Percentiles rank a stretch among this genome's conserved stretches.
Evolutionary conservation across 2,113 vertebrate genomes (phyloP).

Genomic region (Coturnix japonica): DNA sequence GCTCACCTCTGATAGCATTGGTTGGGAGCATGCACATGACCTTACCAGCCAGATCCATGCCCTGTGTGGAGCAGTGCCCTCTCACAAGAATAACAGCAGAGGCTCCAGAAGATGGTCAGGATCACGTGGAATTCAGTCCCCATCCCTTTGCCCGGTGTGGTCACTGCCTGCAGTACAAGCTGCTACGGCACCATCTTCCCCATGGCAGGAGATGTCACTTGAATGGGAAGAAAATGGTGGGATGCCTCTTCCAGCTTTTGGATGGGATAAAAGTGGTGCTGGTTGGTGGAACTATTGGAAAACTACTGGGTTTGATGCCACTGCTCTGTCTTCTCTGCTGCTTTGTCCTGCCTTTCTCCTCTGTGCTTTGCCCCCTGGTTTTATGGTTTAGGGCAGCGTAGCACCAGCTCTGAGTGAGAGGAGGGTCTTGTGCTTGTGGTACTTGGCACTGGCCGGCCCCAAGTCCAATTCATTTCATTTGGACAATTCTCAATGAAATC

Average conservation of each 20-base stretch:
- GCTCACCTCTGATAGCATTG: background rate
- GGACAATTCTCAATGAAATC: fast-evolving
- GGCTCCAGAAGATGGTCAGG: background rate
- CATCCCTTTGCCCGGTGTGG: background rate
- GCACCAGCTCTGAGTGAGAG: background rate
- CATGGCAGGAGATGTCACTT: background rate
- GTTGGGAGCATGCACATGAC: background rate
- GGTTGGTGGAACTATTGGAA: background rate
- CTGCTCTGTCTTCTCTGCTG: background rate
- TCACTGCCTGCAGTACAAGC: background rate
- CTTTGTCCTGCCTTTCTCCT: no score
- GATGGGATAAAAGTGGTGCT: background rate
- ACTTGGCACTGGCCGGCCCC: background rate
- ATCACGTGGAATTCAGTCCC: background rate
- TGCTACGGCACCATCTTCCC: background rate
- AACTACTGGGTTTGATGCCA: no score
- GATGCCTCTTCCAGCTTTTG: background rate
- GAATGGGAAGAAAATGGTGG: no score
- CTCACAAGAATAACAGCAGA: background rate
- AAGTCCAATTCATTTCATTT: background rate
- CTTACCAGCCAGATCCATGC: background rate
- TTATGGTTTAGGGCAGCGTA: background rate
- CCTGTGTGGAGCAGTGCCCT: background rate
- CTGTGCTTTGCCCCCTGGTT: background rate
- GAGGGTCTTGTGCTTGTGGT: background rate